phyloP scores from a whole-genome alignment of 2,888 invertebrate genomes.

The Pharmacophagus antenor region DNA sequence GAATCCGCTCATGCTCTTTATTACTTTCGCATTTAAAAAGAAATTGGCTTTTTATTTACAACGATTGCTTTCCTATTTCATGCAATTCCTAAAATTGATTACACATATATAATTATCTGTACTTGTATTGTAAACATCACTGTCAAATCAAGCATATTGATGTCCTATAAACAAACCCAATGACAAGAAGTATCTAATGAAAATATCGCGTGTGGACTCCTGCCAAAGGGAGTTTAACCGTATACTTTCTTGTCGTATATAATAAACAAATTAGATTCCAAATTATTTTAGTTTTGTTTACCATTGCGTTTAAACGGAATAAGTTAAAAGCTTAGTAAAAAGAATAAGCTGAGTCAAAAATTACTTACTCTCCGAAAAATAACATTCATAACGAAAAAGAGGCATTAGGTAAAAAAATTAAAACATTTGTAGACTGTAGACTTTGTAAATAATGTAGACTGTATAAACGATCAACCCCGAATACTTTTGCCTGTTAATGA shows the following conservation, averaged over 20 bases:
- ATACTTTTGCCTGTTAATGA: too few species aligned
- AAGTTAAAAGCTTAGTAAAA: too few species aligned
- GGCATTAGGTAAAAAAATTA: too few species aligned
- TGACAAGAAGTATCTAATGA: background rate
- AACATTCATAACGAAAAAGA: too few species aligned
- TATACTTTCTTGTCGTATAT: background rate
- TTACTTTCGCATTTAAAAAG: too few species aligned
- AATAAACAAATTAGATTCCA: background rate
- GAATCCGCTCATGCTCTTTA: too few species aligned
- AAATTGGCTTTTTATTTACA: background rate
- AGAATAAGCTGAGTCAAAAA: too few species aligned
- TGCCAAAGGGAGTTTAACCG: background rate
- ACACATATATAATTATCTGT: constrained; percentile 2
- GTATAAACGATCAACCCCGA: too few species aligned
- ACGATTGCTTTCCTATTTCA: background rate
- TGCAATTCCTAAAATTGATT: constrained; percentile 13
- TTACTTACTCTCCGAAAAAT: too few species aligned
- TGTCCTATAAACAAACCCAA: background rate
- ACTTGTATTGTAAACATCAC: background rate
- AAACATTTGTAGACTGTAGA: too few species aligned
- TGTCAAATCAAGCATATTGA: background rate
- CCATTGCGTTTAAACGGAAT: background rate
- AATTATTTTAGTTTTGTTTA: background rate
- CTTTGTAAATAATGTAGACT: too few species aligned
- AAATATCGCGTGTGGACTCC: constrained; percentile 14